Percentiles rank a stretch among this genome's conserved stretches.
phyloP scores from a whole-genome alignment of 2,888 invertebrate genomes.

The Sepioteuthis lessoniana region DNA sequence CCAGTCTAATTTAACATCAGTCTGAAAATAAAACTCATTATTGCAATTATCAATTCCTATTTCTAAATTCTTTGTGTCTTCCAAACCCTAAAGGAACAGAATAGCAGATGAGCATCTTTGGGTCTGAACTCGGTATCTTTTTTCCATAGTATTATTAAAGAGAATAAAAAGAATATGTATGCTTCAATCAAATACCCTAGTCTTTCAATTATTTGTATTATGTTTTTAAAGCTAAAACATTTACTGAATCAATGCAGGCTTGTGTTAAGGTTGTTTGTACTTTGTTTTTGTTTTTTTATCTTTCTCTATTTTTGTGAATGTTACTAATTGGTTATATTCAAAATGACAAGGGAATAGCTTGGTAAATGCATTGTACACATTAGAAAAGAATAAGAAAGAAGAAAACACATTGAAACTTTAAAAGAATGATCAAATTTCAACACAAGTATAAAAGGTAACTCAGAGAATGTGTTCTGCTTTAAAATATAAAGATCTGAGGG shows the following conservation, averaged over 20 bases:
- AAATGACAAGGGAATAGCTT: not conserved
- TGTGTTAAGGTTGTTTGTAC: not conserved
- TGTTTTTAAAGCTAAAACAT: not conserved
- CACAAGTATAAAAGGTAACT: not conserved
- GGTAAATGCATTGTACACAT: not conserved
- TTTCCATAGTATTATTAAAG: not conserved
- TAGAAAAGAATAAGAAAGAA: not conserved
- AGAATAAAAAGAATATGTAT: not conserved
- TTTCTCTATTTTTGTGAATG: not conserved
- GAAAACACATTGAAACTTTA: not conserved
- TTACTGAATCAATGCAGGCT: not conserved
- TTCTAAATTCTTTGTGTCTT: not conserved
- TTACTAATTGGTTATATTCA: constrained; percentile 8
- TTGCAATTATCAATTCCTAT: not conserved
- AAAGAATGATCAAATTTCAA: not conserved
- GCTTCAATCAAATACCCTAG: not conserved
- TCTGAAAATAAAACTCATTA: not conserved
- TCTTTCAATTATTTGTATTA: constrained; percentile 1
- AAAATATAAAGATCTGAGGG: not conserved
- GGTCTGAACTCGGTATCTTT: not conserved
- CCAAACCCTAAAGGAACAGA: not conserved
- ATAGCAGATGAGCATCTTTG: not conserved
- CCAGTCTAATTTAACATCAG: not conserved
- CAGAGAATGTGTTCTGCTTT: not conserved
- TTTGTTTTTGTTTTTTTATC: not conserved